These are phyloP conservation scores for Sisyra terminalis DNA, from an alignment of 2,888 invertebrate genomes.

Conservation along the genomic window DNA sequence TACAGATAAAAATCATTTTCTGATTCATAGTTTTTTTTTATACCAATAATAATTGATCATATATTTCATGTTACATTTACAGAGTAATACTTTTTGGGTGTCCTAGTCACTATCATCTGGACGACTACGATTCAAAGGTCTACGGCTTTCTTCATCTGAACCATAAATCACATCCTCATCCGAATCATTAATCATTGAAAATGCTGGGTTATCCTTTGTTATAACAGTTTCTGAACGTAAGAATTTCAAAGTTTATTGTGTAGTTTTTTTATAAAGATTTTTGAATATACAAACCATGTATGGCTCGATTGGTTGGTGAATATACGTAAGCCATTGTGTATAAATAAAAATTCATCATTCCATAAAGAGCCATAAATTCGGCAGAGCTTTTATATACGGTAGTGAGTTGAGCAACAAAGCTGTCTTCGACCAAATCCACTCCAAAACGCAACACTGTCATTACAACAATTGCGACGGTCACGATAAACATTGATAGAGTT, in stretches of 20 bases:
- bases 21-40: not conserved
- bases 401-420: slow-evolving; percentile 78
- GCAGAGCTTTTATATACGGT: slow-evolving; percentile 83
- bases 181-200: slow-evolving; percentile 97
- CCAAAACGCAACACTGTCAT: slow-evolving; percentile 76
- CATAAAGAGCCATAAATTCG: slow-evolving; percentile 91
- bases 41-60: not conserved
- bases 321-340: slow-evolving; percentile 91
- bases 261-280: not conserved
- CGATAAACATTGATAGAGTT: slow-evolving; percentile 69
- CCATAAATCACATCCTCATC: slow-evolving; percentile 95
- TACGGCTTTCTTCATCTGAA: slow-evolving; percentile 72
- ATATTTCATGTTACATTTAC: not conserved
- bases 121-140: slow-evolving; percentile 56
- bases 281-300: slow-evolving; percentile 44
- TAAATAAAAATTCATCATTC: slow-evolving; percentile 82
- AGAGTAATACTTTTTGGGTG: not conserved
- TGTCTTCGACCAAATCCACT: slow-evolving; percentile 78
- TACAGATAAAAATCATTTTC: not conserved
- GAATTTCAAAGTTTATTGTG: not conserved
- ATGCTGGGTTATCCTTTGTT: slow-evolving; percentile 92
- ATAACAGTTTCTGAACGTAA: slow-evolving; percentile 63
- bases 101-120: slow-evolving; percentile 54
- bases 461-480: slow-evolving; percentile 52
- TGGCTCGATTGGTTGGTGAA: slow-evolving; percentile 65